Evolutionary conservation across 2,888 invertebrate genomes (phyloP), one percentile per base, ranked within the genome.

Genomic region (Netelia inedita): DNA sequence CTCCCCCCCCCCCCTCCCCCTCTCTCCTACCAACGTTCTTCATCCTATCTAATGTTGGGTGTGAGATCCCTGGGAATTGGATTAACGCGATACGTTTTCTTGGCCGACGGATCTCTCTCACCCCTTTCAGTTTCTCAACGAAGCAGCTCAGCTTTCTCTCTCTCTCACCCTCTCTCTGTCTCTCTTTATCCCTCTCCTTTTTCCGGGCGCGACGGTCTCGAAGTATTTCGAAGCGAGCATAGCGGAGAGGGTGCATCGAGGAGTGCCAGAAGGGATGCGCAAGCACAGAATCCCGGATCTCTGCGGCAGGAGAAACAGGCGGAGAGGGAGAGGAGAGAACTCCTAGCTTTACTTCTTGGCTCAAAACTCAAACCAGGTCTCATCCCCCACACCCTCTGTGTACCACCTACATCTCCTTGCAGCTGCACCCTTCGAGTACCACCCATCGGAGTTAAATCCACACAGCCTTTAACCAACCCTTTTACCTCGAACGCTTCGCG

Each of bases 51-150:
- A 53, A 65, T 73, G 59, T 57, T 73, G 78, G 75, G 75, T 74
- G 82, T 78, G 76, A 84, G 86, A 53, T 35, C 55, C 57, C 80
- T 53, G 79, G 69, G 79, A 86, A 86, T 86, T 85, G 84, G 86
- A 86, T 87, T 87, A 82, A 85, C 84, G 84, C 85, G 85, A 86
- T 87, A 86, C 86, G 83, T 84, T 82, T 83, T 83, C 85, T 85
- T 76, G 72, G 87, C 85, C 85, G 75, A 81, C 71, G 69, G 59
- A 82, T 71, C 71, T 85, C 71, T 85, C 79, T 82, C 79, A 35
- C 81, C 78, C 76, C 66, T 73, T 71, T 68, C 73, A 74, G 69
- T 65, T 74, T 81, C 76, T 55, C 43, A 53, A 23, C 61, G 68
- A 61, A 41, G 46, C 19, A 6, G 50, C 43, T 59, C 63, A 3